Evolutionary conservation across 1,140 invertebrate species (phyloP), one percentile per base, ranked within the genome.

Genomic region (Leptinotarsa texana): DNA sequence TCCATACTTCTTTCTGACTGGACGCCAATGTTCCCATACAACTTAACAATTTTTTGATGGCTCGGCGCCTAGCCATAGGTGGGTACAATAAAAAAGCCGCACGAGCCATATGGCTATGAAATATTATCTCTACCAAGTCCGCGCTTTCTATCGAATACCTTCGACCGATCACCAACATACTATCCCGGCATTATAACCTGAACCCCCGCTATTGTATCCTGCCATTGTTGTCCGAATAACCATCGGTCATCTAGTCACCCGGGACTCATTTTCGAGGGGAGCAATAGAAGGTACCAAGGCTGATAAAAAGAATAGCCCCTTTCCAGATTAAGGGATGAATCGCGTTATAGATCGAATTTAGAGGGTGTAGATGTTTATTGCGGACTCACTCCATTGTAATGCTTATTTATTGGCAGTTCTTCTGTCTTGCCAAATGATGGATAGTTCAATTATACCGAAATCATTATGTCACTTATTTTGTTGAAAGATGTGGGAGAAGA

Each of bases 71-170:
- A 13, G 24, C 15, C 13, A 22, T 24, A 33, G 42, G 65, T 33
- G 22, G 65, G 24, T 67, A 33, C 8, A 33, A 33, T 67, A 33
- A 33, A 57, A 57, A 42, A 33, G 24, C 65, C 65, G 65, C 65
- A 42, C 65, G 65, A 67, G 65, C 65, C 65, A 67, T 67, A 67
- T 67, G 65, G 65, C 22, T 27, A 17, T 17, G 42, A 67, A 67
- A 67, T 67, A 67, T 24, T 42, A 67, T 67, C 24, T 17, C 65
- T 18, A 57, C 13, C 3, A 57, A 57, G 51, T 57, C 65, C 65
- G 65, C 65, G 24, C 42, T 8, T 42, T 22, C 17, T 67, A 67
- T 67, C 65, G 42, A 67, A 67, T 27, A 27, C 24, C 22, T 22
- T 42, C 8, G 42, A 67, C 27, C 27, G 18, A 21, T 18, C 63